A percentile compares a stretch with the other conserved stretches of the same genome.
Evolutionary conservation across 2,113 vertebrate genomes (phyloP).

Genomic region (Naja naja): DNA sequence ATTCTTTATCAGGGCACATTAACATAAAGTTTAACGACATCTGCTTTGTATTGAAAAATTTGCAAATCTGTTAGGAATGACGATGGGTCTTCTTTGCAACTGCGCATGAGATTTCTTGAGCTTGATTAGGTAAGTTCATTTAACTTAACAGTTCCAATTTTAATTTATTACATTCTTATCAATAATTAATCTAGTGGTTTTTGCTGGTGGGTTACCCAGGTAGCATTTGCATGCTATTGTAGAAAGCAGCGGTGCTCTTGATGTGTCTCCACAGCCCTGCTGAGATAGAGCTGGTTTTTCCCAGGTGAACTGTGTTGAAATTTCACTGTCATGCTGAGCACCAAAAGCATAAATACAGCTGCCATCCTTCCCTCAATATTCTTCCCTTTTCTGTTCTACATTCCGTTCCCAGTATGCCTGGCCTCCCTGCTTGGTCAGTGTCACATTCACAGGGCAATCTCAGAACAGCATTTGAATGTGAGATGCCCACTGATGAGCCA

Average conservation of each 20-base stretch:
- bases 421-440: background rate
- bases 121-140: background rate
- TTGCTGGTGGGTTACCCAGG: background rate
- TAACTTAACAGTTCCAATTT: slow-evolving; percentile 14
- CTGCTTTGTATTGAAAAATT: slow-evolving; percentile 19
- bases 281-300: slow-evolving; percentile 8
- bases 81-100: slow-evolving; percentile 8
- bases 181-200: slow-evolving; percentile 30
- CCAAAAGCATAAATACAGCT: background rate
- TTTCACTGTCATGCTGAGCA: background rate
- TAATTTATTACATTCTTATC: slow-evolving; percentile 31
- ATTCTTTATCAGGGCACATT: slow-evolving; percentile 10
- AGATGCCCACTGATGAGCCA: background rate
- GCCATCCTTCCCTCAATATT: background rate
- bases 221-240: background rate
- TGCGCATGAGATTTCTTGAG: background rate
- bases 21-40: slow-evolving; percentile 1
- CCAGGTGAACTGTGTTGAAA: background rate
- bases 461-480: background rate
- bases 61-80: background rate
- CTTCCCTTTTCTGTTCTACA: too few species aligned
- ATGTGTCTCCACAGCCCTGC: background rate
- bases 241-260: background rate
- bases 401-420: background rate
- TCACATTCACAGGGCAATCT: background rate